Evolutionary conservation across 2,888 invertebrate species (phyloP).

Genomic region (Hydriomena furcata): DNA sequence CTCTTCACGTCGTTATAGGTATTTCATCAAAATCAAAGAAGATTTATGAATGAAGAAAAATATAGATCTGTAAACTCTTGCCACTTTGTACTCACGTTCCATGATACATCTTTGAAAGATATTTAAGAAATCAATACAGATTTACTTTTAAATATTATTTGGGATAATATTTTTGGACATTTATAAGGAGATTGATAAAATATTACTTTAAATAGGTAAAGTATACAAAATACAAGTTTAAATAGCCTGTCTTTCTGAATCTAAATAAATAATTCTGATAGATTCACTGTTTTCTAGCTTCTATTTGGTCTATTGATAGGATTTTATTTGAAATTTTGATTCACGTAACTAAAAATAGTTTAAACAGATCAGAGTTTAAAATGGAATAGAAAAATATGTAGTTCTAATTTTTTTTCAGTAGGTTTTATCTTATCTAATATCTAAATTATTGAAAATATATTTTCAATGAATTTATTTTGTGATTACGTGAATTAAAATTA

Average conservation of each 20-base stretch:
- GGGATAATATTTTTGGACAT: constrained; percentile 38
- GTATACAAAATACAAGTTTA: constrained; percentile 45
- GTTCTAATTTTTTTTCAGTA: neutral
- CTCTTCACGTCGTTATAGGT: constrained; percentile 1
- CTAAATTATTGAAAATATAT: constrained; percentile 1
- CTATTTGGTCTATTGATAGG: constrained; percentile 58
- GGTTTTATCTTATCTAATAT: neutral
- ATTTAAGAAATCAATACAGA: constrained; percentile 56
- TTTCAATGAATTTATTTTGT: neutral
- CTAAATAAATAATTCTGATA: constrained; percentile 45
- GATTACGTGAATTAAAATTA: constrained; percentile 29
- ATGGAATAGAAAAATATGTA: constrained; percentile 14
- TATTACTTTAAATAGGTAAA: constrained; percentile 44
- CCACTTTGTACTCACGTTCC: constrained; percentile 47
- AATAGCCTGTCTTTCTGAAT: constrained; percentile 53
- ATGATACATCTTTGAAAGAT: constrained; percentile 38
- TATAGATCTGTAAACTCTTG: constrained; percentile 42
- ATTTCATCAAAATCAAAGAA: neutral
- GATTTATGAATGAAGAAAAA: constrained; percentile 4
- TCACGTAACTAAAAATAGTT: constrained; percentile 26
- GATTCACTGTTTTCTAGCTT: constrained; percentile 55
- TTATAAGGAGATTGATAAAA: constrained; percentile 48
- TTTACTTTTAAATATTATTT: constrained; percentile 47
- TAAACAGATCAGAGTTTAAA: neutral
- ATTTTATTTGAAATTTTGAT: constrained; percentile 39